A percentile compares a stretch with the other conserved stretches of the same genome.
These are phyloP conservation scores for Xanthia icteritia DNA, from an alignment of 2,888 invertebrate genomes.

Conservation along the genomic window DNA sequence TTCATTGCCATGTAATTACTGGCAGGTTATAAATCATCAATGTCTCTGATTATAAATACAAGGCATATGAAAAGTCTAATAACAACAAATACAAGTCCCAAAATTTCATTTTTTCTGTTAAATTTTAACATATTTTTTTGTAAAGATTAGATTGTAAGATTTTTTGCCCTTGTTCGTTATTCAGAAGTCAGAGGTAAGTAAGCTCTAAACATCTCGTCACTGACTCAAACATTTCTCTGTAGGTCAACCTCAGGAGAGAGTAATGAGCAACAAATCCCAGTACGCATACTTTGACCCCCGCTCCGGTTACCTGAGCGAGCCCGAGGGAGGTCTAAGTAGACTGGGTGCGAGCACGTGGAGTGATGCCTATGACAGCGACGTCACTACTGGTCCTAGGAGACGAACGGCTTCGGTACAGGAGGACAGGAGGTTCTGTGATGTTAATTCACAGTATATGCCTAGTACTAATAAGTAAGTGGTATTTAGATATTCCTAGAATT, in stretches of 20 bases:
- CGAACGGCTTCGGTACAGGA: constrained; percentile 86
- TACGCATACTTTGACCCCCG: constrained; percentile 89
- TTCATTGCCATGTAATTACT: constrained; percentile 44
- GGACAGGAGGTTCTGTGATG: constrained; percentile 82
- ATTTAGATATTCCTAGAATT: neutral
- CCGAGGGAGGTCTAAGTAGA: constrained; percentile 84
- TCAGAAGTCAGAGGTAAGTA: neutral
- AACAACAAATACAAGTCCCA: neutral
- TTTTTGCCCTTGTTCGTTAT: neutral
- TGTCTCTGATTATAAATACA: neutral
- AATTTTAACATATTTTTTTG: neutral
- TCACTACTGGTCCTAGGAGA: constrained; percentile 80
- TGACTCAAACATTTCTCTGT: constrained; percentile 23
- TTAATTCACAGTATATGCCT: constrained; percentile 79
- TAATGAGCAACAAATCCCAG: constrained; percentile 84
- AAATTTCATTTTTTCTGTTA: neutral
- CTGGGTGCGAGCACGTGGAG: constrained; percentile 83
- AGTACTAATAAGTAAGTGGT: constrained; percentile 83
- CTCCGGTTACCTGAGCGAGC: constrained; percentile 88
- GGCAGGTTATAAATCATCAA: constrained; percentile 16
- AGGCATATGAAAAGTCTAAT: neutral
- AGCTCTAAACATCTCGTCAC: neutral
- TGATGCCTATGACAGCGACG: constrained; percentile 88
- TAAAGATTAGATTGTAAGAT: neutral
- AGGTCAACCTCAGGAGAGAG: constrained; percentile 84